Conservation (phyloP, 1,140 invertebrate genomes). For the Steinernema feltiae region DNA sequence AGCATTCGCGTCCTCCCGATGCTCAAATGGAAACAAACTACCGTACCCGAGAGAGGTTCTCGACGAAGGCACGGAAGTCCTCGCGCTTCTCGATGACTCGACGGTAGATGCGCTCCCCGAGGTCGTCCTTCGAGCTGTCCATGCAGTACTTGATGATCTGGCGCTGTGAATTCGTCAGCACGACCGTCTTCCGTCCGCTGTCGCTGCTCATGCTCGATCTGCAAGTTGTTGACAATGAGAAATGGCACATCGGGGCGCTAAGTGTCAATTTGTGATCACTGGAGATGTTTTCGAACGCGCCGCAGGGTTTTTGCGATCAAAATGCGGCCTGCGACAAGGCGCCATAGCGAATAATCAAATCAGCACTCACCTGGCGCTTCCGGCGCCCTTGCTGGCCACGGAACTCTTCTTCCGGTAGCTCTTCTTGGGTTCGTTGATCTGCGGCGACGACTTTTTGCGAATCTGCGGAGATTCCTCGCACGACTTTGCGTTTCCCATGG, state of each 20-base stretch:
- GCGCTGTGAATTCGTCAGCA: constrained; percentile 33
- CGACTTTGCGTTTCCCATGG: neutral
- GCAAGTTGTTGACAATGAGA: no score
- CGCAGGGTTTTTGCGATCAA: no score
- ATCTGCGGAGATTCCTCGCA: neutral
- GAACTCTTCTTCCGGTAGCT: constrained; percentile 6
- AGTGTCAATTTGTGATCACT: no score
- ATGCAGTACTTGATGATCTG: constrained; percentile 47
- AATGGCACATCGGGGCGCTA: no score
- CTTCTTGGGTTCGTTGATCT: constrained; percentile 9
- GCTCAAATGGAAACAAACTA: neutral
- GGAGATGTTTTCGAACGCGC: no score
- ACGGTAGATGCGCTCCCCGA: constrained; percentile 42
- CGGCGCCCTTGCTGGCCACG: neutral
- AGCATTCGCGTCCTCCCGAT: no score
- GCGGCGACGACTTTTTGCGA: neutral
- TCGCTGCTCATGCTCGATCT: constrained; percentile 12
- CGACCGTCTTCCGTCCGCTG: neutral
- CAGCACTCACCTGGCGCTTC: neutral
- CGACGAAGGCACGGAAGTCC: constrained; percentile 43
- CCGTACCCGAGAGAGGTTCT: constrained; percentile 31
- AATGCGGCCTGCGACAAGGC: no score
- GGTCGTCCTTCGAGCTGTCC: constrained; percentile 46
- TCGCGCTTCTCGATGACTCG: constrained; percentile 38
- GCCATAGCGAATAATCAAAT: neutral